phyloP scores from a whole-genome alignment of 2,888 invertebrate species.

The Galerucella nymphaeae region DNA sequence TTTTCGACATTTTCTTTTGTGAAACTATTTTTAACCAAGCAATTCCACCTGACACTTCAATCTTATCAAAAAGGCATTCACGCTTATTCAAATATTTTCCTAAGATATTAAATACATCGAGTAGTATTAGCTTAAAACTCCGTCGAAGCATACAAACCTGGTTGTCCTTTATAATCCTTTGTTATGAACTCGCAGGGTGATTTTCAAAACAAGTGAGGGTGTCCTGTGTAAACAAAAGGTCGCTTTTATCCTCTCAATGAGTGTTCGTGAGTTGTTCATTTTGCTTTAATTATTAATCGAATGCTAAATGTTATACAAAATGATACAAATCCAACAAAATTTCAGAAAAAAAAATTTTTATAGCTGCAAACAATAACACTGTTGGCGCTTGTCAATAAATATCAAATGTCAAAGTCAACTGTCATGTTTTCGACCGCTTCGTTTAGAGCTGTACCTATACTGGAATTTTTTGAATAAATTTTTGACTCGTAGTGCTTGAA shows the following conservation, averaged over 20 bases:
- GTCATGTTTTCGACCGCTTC: no score
- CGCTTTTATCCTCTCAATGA: conserved; percentile 39
- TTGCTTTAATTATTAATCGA: background rate
- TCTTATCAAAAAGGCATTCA: conserved; percentile 24
- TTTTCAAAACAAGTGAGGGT: conserved; percentile 55
- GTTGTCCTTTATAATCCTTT: conserved; percentile 54
- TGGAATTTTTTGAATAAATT: no score
- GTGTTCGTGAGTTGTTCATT: conserved; percentile 2
- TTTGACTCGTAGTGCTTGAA: no score
- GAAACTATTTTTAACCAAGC: background rate
- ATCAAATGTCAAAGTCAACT: no score
- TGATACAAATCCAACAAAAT: no score
- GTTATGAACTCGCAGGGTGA: conserved; percentile 56
- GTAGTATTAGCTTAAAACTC: conserved; percentile 43
- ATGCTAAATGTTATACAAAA: no score
- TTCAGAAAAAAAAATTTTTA: no score
- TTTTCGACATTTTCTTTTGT: no score
- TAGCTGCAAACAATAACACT: no score
- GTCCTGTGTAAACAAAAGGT: conserved; percentile 53
- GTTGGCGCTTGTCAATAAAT: no score
- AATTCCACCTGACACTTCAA: background rate
- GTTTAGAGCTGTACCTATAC: no score
- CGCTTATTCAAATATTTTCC: conserved; percentile 36
- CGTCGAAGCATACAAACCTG: conserved; percentile 41
- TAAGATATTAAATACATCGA: conserved; percentile 35